Conservation (phyloP, 2,113 vertebrate genomes). For the Semicossyphus pulcher region DNA sequence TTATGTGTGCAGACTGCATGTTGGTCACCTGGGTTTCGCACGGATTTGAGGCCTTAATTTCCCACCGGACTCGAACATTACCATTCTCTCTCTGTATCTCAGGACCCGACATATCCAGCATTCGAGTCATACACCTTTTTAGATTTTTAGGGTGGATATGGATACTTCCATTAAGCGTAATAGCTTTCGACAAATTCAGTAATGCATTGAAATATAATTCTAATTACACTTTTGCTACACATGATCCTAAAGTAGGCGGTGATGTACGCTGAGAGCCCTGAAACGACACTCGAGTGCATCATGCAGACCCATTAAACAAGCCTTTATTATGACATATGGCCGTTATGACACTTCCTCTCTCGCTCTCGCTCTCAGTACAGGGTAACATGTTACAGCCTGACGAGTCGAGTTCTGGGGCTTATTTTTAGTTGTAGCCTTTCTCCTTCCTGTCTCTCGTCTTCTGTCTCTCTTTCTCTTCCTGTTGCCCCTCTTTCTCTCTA, state of each 20-base stretch:
- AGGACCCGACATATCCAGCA: background rate
- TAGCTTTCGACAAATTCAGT: background rate
- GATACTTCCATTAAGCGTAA: background rate
- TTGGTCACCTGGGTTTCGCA: background rate
- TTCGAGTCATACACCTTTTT: too few relatives aligned
- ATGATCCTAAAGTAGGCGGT: background rate
- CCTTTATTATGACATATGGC: constrained; percentile 22
- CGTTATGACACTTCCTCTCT: background rate
- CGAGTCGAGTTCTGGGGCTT: background rate
- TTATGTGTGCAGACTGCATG: background rate
- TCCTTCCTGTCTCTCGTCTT: background rate
- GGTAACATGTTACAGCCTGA: background rate
- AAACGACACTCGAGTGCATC: constrained; percentile 36
- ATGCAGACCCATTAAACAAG: constrained; percentile 27
- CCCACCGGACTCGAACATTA: background rate
- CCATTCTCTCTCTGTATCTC: background rate
- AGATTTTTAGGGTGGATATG: too few relatives aligned
- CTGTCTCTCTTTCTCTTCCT: background rate
- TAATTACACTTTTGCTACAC: background rate
- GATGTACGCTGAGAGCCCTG: constrained; percentile 42
- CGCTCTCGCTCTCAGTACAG: background rate
- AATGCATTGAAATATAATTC: background rate
- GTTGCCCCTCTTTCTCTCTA: background rate
- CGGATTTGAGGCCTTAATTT: constrained; percentile 10
- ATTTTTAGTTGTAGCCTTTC: constrained; percentile 14